Conservation (phyloP, 2,888 invertebrate species). For the Pollenia amentaria region DNA sequence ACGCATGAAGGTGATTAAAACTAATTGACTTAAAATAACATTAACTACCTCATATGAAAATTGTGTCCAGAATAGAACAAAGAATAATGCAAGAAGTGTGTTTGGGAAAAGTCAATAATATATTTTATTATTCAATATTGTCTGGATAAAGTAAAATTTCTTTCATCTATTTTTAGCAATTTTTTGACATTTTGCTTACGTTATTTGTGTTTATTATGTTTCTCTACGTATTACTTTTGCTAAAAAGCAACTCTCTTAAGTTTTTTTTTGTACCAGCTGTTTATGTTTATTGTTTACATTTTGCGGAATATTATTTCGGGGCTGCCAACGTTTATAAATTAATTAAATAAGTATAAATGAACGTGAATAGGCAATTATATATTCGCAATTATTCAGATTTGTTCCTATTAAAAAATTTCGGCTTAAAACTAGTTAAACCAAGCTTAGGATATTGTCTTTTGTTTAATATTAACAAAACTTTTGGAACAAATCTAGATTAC, state of each 20-base stretch:
- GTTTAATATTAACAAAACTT: too few species aligned
- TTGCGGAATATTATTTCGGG: neutral
- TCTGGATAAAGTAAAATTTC: slow-evolving; percentile 40
- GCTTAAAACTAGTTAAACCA: too few species aligned
- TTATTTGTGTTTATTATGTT: slow-evolving; percentile 32
- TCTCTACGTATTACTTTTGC: slow-evolving; percentile 65
- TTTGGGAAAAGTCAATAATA: slow-evolving; percentile 55
- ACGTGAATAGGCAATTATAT: too few species aligned
- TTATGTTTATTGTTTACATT: slow-evolving; percentile 63
- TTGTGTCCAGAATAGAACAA: neutral
- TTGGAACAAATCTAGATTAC: too few species aligned
- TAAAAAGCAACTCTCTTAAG: neutral
- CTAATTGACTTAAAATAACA: neutral
- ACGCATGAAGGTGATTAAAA: slow-evolving; percentile 78
- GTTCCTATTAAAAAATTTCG: too few species aligned
- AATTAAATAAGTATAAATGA: neutral
- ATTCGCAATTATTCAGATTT: too few species aligned
- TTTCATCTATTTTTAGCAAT: slow-evolving; percentile 56
- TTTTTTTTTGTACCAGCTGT: slow-evolving; percentile 76
- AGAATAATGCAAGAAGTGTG: neutral
- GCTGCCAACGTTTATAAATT: slow-evolving; percentile 7
- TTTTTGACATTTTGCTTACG: slow-evolving; percentile 41
- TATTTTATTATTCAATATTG: slow-evolving; percentile 22
- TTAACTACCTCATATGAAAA: neutral
- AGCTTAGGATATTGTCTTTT: too few species aligned